Percentiles rank a stretch among this genome's conserved stretches.
Conservation (phyloP, 2,888 invertebrate genomes). For the Sinodicranocentrus sp. region DNA sequence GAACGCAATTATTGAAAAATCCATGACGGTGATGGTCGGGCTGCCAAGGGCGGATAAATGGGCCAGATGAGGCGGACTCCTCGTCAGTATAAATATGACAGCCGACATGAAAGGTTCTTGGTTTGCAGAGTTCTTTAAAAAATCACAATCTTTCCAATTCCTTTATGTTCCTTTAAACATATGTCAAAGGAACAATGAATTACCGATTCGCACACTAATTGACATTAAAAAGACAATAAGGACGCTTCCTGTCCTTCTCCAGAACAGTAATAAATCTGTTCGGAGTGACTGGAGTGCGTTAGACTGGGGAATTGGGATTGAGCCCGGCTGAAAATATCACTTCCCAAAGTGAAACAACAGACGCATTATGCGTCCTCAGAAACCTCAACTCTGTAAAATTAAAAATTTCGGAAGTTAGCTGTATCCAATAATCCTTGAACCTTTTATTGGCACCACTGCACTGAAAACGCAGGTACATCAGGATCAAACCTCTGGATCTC, state of each 20-base stretch:
- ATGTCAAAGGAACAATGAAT: constrained; percentile 59
- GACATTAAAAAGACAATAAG: background rate
- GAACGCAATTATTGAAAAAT: constrained; percentile 24
- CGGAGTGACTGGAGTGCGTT: constrained; percentile 25
- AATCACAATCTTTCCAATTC: constrained; percentile 48
- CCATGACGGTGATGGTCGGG: constrained; percentile 33
- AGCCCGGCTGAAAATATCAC: constrained; percentile 42
- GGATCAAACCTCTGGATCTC: no score
- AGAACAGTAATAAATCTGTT: background rate
- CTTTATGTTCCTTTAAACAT: constrained; percentile 51
- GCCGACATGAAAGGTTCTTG: constrained; percentile 67
- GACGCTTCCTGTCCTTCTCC: constrained; percentile 36
- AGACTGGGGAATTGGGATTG: constrained; percentile 42
- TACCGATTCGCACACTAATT: constrained; percentile 25
- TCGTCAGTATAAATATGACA: constrained; percentile 75
- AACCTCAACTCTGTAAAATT: no score
- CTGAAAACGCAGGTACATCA: no score
- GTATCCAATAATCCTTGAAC: no score
- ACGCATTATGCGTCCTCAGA: no score
- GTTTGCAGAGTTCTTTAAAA: constrained; percentile 52
- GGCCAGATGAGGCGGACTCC: constrained; percentile 63
- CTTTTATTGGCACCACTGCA: no score
- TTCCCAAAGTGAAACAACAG: no score
- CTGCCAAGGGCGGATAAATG: constrained; percentile 63
- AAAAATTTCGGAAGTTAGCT: no score